These are phyloP conservation scores for Euplexia lucipara DNA, from an alignment of 2,888 invertebrate genomes.

Conservation along the genomic window DNA sequence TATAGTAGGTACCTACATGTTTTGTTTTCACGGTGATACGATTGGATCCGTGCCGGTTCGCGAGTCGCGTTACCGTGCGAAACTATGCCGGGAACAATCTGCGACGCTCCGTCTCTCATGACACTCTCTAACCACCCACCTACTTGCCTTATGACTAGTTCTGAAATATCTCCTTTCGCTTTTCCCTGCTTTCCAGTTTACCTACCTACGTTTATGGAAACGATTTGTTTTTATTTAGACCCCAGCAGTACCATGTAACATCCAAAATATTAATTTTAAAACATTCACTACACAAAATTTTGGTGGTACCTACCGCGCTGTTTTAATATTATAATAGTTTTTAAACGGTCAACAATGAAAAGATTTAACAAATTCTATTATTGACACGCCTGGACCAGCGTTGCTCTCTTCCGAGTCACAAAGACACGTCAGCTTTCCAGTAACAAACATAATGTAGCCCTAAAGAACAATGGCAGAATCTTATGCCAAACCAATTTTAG, in stretches of 20 bases:
- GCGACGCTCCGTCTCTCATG: slow-evolving; percentile 51
- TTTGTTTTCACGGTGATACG: slow-evolving; percentile 63
- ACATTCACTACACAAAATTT: slow-evolving; percentile 1
- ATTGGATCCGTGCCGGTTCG: slow-evolving; percentile 71
- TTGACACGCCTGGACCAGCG: neutral
- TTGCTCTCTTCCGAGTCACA: slow-evolving; percentile 3
- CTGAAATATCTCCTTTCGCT: slow-evolving; percentile 55
- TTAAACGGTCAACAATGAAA: slow-evolving; percentile 21
- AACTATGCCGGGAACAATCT: slow-evolving; percentile 77
- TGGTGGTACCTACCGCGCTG: neutral
- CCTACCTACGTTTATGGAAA: slow-evolving; percentile 1
- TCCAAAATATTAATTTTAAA: neutral
- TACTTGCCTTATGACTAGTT: slow-evolving; percentile 38
- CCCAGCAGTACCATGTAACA: neutral
- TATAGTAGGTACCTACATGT: slow-evolving; percentile 52
- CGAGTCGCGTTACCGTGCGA: slow-evolving; percentile 83
- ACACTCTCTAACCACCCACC: slow-evolving; percentile 59
- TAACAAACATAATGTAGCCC: neutral
- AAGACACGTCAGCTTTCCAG: neutral
- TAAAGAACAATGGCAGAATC: no score
- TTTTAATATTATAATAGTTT: neutral
- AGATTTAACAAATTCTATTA: neutral
- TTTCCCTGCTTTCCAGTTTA: slow-evolving; percentile 46
- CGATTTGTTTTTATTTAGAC: slow-evolving; percentile 9
- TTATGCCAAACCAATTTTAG: no score